Percentiles rank a stretch among this genome's conserved stretches.
These are phyloP conservation scores for Mormyrus proboscirostris DNA, from an alignment of 2,797 vertebrate species.

Conservation along the genomic window DNA sequence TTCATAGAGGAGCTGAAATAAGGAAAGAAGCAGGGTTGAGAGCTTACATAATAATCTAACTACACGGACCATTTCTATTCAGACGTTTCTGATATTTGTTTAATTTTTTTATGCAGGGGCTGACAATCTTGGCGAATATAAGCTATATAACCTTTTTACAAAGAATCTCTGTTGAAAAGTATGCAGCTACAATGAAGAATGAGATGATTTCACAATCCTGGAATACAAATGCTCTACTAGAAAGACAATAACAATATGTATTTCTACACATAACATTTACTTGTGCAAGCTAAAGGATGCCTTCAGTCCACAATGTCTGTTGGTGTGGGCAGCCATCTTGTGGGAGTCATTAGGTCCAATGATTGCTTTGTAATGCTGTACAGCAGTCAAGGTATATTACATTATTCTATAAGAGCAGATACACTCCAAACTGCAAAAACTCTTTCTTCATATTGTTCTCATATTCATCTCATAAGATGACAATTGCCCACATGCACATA, in stretches of 20 bases:
- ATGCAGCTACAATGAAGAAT: not conserved
- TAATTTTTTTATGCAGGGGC: not conserved
- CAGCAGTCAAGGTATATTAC: not conserved
- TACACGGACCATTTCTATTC: not conserved
- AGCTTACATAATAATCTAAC: not conserved
- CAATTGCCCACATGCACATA: not conserved
- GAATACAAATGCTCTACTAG: not conserved
- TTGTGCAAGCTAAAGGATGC: not conserved
- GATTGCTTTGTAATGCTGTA: not conserved
- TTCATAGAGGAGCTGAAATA: constrained; percentile 20
- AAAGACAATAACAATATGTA: not conserved
- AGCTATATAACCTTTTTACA: not conserved
- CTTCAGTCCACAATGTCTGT: not conserved
- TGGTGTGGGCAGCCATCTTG: not conserved
- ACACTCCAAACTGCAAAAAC: not conserved
- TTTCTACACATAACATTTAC: not conserved
- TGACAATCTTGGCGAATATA: not conserved
- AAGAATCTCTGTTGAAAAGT: not conserved
- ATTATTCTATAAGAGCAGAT: not conserved
- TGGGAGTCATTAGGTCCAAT: not conserved
- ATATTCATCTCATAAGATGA: not conserved
- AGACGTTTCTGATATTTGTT: not conserved
- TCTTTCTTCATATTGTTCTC: not conserved
- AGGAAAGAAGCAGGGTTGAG: not conserved
- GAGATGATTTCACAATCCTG: not conserved